Evolutionary conservation across 37 sponge, comb jelly and placozoan genomes (phyloP), one percentile per base, ranked within the genome.

Genomic region (Diacarnus erythraeanus): DNA sequence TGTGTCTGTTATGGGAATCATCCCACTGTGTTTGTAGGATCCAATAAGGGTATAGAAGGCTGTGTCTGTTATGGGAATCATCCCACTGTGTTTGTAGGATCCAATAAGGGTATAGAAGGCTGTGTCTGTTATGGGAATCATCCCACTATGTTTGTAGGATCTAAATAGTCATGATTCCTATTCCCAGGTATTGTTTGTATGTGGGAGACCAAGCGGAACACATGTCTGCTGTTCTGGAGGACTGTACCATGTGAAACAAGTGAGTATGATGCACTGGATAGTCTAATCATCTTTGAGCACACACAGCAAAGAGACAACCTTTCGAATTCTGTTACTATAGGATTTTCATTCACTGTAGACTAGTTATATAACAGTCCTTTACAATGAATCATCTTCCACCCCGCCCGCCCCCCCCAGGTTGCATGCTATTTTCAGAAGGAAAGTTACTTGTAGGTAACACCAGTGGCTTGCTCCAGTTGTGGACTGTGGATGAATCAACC

Each of bases 211-310:
- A 57, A 21, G 10, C 59, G 63, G 57, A 84, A 89, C 69, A 71
- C 23, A 44, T 95, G 96, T 75, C 64, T 86, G 26, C 39, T 85
- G 33, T 90, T 81, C 73, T 95, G 96, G 96, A 83, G 59, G 63
- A 79, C 88, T 43, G 85, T 57, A 31, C 61, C 77, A 31, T 41
- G 54, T 40, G 94, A 93, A 78, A 84, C 88, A 31, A 74, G 93
- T 78, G 36, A 75, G 58, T 70, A 21, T 8, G 17, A 63, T n/a
- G n/a, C n/a, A n/a, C n/a, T n/a, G n/a, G n/a, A n/a, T n/a, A n/a
- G n/a, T n/a, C n/a, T n/a, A n/a, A n/a, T n/a, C n/a, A n/a, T n/a
- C n/a, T n/a, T n/a, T n/a, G n/a, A n/a, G n/a, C n/a, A n/a, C n/a
- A n/a, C n/a, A n/a, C n/a, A n/a, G n/a, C n/a, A n/a, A n/a, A n/a